Conservation (phyloP, 2,113 vertebrate species). For the Tupaia tana region DNA sequence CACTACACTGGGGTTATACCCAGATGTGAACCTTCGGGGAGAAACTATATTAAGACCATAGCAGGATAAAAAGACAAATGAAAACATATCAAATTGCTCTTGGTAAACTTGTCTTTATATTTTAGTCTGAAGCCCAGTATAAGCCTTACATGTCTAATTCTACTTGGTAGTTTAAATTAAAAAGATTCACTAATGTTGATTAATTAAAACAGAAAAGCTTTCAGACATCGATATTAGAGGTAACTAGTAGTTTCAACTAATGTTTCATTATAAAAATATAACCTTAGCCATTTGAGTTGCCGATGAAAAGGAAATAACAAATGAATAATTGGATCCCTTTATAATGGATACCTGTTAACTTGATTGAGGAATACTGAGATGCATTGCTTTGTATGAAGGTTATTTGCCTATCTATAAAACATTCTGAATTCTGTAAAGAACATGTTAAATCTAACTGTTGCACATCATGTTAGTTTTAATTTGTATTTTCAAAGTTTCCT, state of each 20-base stretch:
- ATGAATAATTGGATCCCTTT: conserved; percentile 15
- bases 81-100: not conserved
- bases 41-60: too few relatives aligned
- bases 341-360: not conserved
- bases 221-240: not conserved
- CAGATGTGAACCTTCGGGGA: too few relatives aligned
- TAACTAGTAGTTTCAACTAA: not conserved
- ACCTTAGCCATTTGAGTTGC: not conserved
- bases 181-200: conserved; percentile 42
- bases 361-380: not conserved
- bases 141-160: not conserved
- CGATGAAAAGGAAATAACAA: conserved; percentile 30
- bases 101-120: not conserved
- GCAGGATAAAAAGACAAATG: not conserved
- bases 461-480: not conserved
- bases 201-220: conserved; percentile 31
- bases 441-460: not conserved
- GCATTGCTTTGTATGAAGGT: not conserved
- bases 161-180: not conserved
- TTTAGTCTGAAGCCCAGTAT: not conserved
- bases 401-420: not conserved
- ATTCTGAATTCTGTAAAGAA: not conserved
- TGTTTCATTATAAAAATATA: conserved; percentile 35
- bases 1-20: too few relatives aligned
- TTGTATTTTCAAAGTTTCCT: conserved; percentile 6